phyloP scores from a whole-genome alignment of 2,113 vertebrate genomes.

The Silurus meridionalis region DNA sequence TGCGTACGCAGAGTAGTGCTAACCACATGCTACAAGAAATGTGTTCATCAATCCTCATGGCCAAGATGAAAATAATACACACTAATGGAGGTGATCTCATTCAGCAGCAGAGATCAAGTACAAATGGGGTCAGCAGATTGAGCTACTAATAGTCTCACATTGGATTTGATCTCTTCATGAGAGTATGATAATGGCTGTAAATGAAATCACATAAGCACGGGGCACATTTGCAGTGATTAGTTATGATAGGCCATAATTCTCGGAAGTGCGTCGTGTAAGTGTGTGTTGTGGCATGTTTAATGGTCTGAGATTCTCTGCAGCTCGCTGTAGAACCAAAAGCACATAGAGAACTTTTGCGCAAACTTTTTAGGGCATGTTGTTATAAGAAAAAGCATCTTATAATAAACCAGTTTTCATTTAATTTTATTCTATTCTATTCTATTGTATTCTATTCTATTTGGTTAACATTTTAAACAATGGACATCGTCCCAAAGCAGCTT shows the following conservation, averaged over 20 bases:
- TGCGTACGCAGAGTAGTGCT: slow-evolving; percentile 47
- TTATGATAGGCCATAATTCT: slow-evolving; percentile 36
- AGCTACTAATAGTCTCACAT: slow-evolving; percentile 50
- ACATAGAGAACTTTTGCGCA: neutral
- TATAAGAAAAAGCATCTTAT: neutral
- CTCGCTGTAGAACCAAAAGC: neutral
- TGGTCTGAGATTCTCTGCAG: neutral
- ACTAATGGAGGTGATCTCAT: slow-evolving; percentile 59
- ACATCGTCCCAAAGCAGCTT: too few species aligned
- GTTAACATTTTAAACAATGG: too few species aligned
- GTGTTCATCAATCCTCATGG: slow-evolving; percentile 59
- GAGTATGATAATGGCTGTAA: slow-evolving; percentile 51
- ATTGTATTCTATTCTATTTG: too few species aligned
- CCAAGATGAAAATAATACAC: slow-evolving; percentile 61
- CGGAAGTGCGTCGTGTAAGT: slow-evolving; percentile 1
- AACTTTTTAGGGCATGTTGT: too few species aligned
- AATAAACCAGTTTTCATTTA: neutral
- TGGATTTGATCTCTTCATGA: slow-evolving; percentile 50
- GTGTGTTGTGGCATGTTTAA: neutral
- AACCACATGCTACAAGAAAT: slow-evolving; percentile 50
- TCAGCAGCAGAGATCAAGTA: slow-evolving; percentile 36
- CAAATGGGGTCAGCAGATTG: slow-evolving; percentile 48
- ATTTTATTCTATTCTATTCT: too few species aligned
- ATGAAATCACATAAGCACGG: slow-evolving; percentile 43
- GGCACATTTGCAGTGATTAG: slow-evolving; percentile 50